Evolutionary conservation across 2,797 vertebrate species (phyloP).

Genomic region (Adelosebastes latens): DNA sequence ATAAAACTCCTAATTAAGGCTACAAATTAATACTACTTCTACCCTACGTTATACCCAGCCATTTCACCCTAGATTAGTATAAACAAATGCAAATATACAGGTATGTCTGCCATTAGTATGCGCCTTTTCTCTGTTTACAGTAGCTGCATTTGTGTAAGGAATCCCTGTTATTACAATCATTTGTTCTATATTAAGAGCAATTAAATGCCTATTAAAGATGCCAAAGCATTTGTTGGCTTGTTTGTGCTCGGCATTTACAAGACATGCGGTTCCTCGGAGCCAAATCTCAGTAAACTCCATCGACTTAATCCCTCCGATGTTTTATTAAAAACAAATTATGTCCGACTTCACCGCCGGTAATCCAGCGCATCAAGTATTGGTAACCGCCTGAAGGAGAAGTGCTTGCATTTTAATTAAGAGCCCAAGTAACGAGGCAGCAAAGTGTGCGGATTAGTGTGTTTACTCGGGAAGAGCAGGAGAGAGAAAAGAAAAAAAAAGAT

Average conservation of each 20-base stretch:
- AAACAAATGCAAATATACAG: constrained; percentile 72
- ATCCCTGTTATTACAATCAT: constrained; percentile 72
- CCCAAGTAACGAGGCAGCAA: constrained; percentile 82
- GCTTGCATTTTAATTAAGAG: constrained; percentile 86
- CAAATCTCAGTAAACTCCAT: constrained; percentile 82
- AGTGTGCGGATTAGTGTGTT: constrained; percentile 85
- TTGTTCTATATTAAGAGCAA: constrained; percentile 82
- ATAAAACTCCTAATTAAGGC: constrained; percentile 86
- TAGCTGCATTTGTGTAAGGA: constrained; percentile 67
- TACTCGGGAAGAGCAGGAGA: constrained; percentile 69
- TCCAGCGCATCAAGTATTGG: constrained; percentile 84
- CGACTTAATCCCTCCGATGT: constrained; percentile 81
- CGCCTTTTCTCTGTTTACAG: constrained; percentile 57
- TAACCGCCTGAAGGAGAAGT: constrained; percentile 82
- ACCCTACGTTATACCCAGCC: constrained; percentile 64
- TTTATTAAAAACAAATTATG: constrained; percentile 88
- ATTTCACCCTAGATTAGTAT: constrained; percentile 63
- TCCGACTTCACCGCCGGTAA: constrained; percentile 79
- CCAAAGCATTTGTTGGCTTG: constrained; percentile 76
- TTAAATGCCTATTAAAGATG: constrained; percentile 82
- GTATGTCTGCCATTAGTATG: constrained; percentile 57
- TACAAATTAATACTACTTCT: constrained; percentile 84
- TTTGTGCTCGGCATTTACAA: constrained; percentile 76
- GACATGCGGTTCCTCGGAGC: constrained; percentile 73
- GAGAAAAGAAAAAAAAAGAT: constrained; percentile 49